Base-by-base conservation (phyloP, 2,113 vertebrate genomes). In the Epinephelus fuscoguttatus region DNA sequence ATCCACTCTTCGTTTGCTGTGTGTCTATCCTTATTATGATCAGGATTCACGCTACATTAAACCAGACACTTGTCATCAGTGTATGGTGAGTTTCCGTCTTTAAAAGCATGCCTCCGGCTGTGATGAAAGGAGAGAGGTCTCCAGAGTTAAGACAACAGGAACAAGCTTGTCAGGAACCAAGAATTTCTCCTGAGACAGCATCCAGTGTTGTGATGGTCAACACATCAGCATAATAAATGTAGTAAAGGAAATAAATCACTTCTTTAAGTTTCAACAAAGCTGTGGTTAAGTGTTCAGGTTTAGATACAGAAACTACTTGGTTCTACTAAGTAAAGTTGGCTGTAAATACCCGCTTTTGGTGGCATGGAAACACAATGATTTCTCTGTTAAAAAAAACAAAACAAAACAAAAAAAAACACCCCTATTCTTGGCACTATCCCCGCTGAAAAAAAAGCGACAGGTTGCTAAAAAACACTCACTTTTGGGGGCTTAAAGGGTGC, bases 91-190 rank as follows among this genome's bases (percentile, higher is more conserved):
- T 80, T 79, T 75, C 72, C 14, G 0, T 33, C 64, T 83, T 80
- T 60, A 80, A 86, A 81, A 82, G 47, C 14, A 33, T 1, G 59
- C 82, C 61, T 78, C 21, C 3, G 82, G 78, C 77, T 87, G 67
- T 81, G 78, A 84, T 88, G 84, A 81, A 84, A 89, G 81, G 59
- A 82, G 71, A 86, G 47, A 78, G 52, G 81, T 86, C 86, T 61
- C 84, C 62, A 42, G 81, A 78, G 89, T 81, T 67, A 69, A 75
- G 70, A 86, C 42, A 87, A 89, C 72, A 87, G 88, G 79, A 86
- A 88, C 25, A 55, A 40, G 73, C 84, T 86, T 81, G 81, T 88
- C 81, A 59, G 64, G 66, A 40, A 62, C 53, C 53, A 76, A 63
- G 13, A 55, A 84, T 45, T 30, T 74, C 88, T 88, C 76, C 62